These are phyloP conservation scores for Pachyseris speciosa DNA, from an alignment of 64 coral and sea anemone species.

Conservation along the genomic window DNA sequence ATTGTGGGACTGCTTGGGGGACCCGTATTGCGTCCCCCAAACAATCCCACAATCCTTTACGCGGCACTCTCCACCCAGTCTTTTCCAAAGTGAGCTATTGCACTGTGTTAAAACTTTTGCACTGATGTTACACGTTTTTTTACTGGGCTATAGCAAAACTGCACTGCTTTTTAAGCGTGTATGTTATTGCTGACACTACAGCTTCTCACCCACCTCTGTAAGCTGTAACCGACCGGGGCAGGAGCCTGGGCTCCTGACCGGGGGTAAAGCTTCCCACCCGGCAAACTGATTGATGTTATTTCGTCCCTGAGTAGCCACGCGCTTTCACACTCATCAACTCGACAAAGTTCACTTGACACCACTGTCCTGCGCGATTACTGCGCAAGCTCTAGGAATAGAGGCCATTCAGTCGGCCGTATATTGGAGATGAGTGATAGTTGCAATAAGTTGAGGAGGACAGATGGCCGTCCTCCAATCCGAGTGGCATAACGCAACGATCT, in stretches of 20 bases:
- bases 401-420: constrained; percentile 72
- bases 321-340: constrained; percentile 61
- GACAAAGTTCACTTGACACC: constrained; percentile 80
- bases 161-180: no score
- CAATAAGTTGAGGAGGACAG: constrained; percentile 61
- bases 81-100: no score
- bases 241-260: no score
- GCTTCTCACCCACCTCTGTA: constrained; percentile 79
- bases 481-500: constrained; percentile 79
- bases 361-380: constrained; percentile 15
- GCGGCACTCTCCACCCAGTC: no score
- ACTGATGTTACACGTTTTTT: no score
- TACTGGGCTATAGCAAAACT: no score
- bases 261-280: constrained; percentile 77
- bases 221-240: constrained; percentile 48
- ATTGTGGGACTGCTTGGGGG: no score
- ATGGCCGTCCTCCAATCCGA: constrained; percentile 72
- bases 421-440: constrained; percentile 55
- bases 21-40: no score
- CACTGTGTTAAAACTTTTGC: no score
- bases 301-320: constrained; percentile 86
- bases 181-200: no score
- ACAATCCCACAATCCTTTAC: no score
- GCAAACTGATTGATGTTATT: constrained; percentile 80
- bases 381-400: constrained; percentile 58